Evolutionary conservation across 1,140 invertebrate species (phyloP), one percentile per base, ranked within the genome.

Genomic region (Ostrea denselamellosa): DNA sequence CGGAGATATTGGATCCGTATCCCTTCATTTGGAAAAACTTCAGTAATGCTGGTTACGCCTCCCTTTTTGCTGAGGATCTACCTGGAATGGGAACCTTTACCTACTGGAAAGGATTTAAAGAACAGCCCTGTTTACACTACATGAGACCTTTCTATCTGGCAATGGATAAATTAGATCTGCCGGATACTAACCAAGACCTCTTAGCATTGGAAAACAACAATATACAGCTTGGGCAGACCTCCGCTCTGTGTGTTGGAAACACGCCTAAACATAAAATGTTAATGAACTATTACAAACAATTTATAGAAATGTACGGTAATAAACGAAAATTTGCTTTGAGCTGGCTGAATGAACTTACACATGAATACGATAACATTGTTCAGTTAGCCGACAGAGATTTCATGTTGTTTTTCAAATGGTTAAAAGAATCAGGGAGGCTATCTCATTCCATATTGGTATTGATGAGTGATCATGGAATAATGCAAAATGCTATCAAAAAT

Each of bases 381-480:
- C 85, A 90, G 12, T 77, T 89, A 51, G 91, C 85, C 2, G 91
- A 91, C 84, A 77, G 86, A 25, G 91, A 91, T 68, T 84, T 88
- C 53, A 54, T 91, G n/a, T 83, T 92, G 8, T 93, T 95, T 89
- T 93, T 95, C 8, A 89, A 88, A 53, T 89, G 89, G 54, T 87
- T 95, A 44, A 90, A 94, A 58, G 83, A 91, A 9, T 88, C 88
- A 19, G 90, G 92, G n/a, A 90, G 91, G 28, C 90, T 96, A 2
- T 93, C 96, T 25, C 95, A 96, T 90, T 96, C 96, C 0, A 93
- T 96, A 0, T 93, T 99, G 0, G 95, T 99, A 34, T 96, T 99
- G 19, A 95, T 98, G 90, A 98, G 98, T 91, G 98, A 99, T 94
- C 98, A 99, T 94, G 98, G 98, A 90, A 97, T 98, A 92, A 94